Base-by-base conservation (phyloP, 2,113 vertebrate genomes). In the Oxygymnocypris stewartii region DNA sequence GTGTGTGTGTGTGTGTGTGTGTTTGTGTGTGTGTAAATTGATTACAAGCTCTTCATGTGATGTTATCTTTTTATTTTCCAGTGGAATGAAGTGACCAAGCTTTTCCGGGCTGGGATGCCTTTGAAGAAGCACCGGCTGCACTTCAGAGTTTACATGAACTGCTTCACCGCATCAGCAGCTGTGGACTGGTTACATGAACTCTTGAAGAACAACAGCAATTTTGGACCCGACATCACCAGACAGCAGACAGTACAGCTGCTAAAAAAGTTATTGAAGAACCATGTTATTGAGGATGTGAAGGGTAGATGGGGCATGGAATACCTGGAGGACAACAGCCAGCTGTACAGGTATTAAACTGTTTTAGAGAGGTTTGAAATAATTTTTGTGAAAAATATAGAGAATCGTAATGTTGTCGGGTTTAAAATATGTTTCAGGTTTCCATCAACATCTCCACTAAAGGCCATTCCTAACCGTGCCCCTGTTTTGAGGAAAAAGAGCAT, bases 221-320 rank as follows among this genome's bases (percentile, higher is more conserved):
- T 99, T 88, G 98, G 98, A 18, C 96, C 97, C 0, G 97, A 99
- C 3, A 98, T 99, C 65, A 98, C 94, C 31, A 92, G 97, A 82
- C 97, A 97, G 84, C 98, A 99, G 90, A 97, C 97, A 0, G 74
- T 97, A 51, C 97, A 98, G 89, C 92, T 99, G 0, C 88, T 99
- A 23, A 95, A 98, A 61, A 99, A 99, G 92, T 99, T 99, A 84
- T 93, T 99, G 28, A 99, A 99, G 88, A 99, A 99, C 89, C 98
- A 97, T 11, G 94, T 99, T 23, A 98, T 99, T 14, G 98, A 99
- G 91, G 96, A 99, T 75, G 91, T 99, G 75, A 98, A 98, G 91
- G 96, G 97, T 73, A 93, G 95, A 74, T 99, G 96, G 96, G 98
- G 98, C 14, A 93, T 93, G 0, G 98, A 99, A 89, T 94, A 96